Evolutionary conservation across 2,113 vertebrate genomes (phyloP).

Genomic region (Pristiophorus japonicus): DNA sequence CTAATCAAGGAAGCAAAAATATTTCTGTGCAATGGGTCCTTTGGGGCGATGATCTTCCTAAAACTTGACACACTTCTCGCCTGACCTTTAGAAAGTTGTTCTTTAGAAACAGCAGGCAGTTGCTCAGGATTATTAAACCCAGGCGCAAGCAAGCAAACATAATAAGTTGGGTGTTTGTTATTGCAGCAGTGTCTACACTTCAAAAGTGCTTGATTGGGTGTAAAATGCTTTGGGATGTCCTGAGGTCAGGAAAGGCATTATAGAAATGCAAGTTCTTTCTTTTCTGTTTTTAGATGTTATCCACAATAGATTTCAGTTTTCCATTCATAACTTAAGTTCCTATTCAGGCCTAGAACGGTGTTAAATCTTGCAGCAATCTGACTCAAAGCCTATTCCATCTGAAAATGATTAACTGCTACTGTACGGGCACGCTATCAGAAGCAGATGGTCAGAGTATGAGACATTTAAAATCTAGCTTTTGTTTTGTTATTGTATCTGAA

Average conservation of each 20-base stretch:
- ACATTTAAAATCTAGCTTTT: not conserved
- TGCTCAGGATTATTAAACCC: not conserved
- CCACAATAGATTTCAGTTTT: not conserved
- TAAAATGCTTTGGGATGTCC: not conserved
- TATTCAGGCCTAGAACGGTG: not conserved
- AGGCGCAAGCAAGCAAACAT: not conserved
- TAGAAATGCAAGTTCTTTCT: not conserved
- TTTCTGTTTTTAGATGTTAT: too few species aligned
- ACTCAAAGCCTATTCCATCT: not conserved
- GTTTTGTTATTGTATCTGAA: not conserved
- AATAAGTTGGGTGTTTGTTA: not conserved
- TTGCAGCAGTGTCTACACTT: not conserved
- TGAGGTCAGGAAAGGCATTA: not conserved
- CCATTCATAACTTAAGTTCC: not conserved
- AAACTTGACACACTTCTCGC: not conserved
- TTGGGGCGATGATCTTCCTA: not conserved
- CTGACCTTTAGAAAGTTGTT: not conserved
- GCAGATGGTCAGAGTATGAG: not conserved
- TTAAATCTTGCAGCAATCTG: not conserved
- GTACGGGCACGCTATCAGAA: not conserved
- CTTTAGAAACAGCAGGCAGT: not conserved
- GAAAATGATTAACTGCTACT: not conserved
- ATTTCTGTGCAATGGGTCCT: not conserved
- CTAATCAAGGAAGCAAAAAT: not conserved
- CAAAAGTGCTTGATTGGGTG: not conserved